Conservation (phyloP, 1,140 invertebrate species). For the Penaeus vannamei region DNA sequence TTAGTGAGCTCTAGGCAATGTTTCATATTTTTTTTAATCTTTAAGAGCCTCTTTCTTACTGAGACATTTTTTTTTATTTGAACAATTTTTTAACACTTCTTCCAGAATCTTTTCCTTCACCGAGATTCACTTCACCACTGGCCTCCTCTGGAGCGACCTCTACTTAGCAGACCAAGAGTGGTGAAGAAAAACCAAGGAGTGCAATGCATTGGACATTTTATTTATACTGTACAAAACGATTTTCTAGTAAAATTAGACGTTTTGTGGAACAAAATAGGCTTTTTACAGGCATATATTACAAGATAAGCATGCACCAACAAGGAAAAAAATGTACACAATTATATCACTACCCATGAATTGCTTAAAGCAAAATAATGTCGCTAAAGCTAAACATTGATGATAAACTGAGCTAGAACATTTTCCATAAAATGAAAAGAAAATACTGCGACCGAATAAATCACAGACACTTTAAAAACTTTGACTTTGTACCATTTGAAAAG, state of each 20-base stretch:
- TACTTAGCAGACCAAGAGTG: slow-evolving; percentile 35
- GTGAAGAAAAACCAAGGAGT: slow-evolving; percentile 60
- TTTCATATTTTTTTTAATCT: background rate
- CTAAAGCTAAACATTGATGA: slow-evolving; percentile 64
- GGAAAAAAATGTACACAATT: slow-evolving; percentile 58
- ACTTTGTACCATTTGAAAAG: slow-evolving; percentile 66
- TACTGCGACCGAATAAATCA: slow-evolving; percentile 66
- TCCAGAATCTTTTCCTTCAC: background rate
- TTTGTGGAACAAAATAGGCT: slow-evolving; percentile 66
- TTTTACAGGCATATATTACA: slow-evolving; percentile 66
- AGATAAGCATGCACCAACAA: slow-evolving; percentile 66
- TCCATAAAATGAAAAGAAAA: slow-evolving; percentile 59
- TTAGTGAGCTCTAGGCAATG: background rate
- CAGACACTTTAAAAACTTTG: slow-evolving; percentile 64
- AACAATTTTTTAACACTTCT: background rate
- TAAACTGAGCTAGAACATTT: slow-evolving; percentile 64
- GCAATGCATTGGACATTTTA: slow-evolving; percentile 64
- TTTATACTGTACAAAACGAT: slow-evolving; percentile 66
- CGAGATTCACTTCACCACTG: slow-evolving; percentile 46
- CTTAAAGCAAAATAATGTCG: slow-evolving; percentile 63
- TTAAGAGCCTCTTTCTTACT: background rate
- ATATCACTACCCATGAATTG: slow-evolving; percentile 64
- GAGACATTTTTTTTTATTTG: background rate
- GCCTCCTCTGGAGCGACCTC: slow-evolving; percentile 37
- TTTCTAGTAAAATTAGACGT: slow-evolving; percentile 66